A percentile compares a stretch with the other conserved stretches of the same genome.
These are phyloP conservation scores for Sylvietta virens DNA, from an alignment of 2,113 vertebrate species.

Conservation along the genomic window DNA sequence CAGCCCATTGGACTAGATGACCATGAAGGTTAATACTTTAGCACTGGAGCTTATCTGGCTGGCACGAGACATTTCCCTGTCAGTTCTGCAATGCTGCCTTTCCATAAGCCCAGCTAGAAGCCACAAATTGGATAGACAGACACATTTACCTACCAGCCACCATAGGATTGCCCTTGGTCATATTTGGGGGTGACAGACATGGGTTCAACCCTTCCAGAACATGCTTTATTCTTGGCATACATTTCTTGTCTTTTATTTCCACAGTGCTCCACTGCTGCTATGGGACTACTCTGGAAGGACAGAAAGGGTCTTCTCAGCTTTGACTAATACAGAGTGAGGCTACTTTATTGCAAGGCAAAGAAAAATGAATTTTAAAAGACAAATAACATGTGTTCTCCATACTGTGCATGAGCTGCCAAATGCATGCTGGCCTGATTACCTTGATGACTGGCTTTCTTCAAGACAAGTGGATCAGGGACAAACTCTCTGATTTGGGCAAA, in stretches of 20 bases:
- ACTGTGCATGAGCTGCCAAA: neutral
- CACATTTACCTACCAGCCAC: neutral
- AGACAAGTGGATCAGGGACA: neutral
- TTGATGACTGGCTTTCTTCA: neutral
- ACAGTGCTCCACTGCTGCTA: neutral
- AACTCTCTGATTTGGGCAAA: neutral
- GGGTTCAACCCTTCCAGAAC: neutral
- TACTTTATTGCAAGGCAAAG: neutral
- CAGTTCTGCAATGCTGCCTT: neutral
- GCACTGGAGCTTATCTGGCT: neutral
- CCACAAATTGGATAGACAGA: neutral
- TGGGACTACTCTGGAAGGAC: neutral
- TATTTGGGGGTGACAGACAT: neutral
- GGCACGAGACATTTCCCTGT: neutral
- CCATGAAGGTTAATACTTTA: neutral
- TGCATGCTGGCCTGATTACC: neutral
- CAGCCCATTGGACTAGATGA: neutral
- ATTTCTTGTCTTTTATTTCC: neutral
- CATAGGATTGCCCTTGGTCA: neutral
- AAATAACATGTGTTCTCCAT: constrained; percentile 10
- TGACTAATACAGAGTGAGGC: neutral
- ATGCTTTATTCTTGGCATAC: neutral
- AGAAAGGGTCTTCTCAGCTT: neutral
- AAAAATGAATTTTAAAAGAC: neutral
- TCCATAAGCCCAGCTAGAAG: neutral